Evolutionary conservation across 2,888 invertebrate genomes (phyloP).

Genomic region (Dryobotodes eremita): DNA sequence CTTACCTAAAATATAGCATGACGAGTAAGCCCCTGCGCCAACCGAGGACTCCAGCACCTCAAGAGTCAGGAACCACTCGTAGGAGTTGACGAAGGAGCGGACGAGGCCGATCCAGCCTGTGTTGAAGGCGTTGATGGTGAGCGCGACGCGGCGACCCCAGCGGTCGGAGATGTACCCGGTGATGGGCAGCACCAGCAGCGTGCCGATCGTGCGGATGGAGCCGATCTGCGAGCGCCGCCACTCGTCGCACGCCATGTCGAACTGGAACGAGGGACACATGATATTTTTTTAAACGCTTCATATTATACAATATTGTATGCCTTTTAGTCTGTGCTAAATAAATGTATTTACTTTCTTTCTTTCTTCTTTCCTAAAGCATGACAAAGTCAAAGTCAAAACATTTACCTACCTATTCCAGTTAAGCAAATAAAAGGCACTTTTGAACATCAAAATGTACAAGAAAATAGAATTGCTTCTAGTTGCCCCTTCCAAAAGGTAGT

Average conservation of each 20-base stretch:
- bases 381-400: neutral
- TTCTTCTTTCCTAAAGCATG: neutral
- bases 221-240: conserved; percentile 94
- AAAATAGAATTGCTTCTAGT: neutral
- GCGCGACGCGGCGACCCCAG: conserved; percentile 92
- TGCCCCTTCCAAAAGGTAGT: neutral
- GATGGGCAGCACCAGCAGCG: conserved; percentile 93
- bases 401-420: neutral
- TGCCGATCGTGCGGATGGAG: conserved; percentile 93
- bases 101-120: conserved; percentile 92
- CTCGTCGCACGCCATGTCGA: conserved; percentile 91
- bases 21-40: conserved; percentile 93
- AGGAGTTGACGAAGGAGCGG: conserved; percentile 93
- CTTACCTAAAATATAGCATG: conserved; percentile 93
- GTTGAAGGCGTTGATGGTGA: conserved; percentile 91
- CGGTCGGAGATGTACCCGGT: conserved; percentile 94
- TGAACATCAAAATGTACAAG: neutral
- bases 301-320: no score
- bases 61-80: conserved; percentile 92
- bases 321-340: no score
- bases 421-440: neutral
- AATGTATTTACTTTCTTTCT: no score
- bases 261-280: conserved; percentile 82
- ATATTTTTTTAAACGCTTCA: neutral
- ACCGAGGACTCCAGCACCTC: conserved; percentile 94